Conservation (phyloP, 1,140 invertebrate species). For the Pogonomyrmex barbatus region DNA sequence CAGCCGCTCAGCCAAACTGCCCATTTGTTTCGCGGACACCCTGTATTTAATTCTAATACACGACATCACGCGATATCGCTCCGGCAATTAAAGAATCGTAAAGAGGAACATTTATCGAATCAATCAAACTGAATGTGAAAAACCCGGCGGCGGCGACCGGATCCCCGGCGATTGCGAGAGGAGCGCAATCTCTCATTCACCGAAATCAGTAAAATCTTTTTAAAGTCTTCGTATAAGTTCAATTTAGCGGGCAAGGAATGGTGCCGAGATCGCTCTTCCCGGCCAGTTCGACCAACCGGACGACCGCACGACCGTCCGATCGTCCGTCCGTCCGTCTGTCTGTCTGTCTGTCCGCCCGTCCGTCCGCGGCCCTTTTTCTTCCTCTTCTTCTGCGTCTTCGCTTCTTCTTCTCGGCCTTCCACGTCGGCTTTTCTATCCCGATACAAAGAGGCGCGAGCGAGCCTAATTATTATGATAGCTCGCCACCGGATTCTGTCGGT, state of each 20-base stretch:
- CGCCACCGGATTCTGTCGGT: slow-evolving; percentile 86
- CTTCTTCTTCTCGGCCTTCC: slow-evolving; percentile 73
- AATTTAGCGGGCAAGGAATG: slow-evolving; percentile 77
- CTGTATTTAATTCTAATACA: slow-evolving; percentile 51
- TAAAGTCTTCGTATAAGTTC: slow-evolving; percentile 81
- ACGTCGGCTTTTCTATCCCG: slow-evolving; percentile 84
- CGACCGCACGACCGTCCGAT: neutral
- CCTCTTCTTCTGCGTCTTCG: slow-evolving; percentile 71
- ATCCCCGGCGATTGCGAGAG: slow-evolving; percentile 74
- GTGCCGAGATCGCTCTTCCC: slow-evolving; percentile 23
- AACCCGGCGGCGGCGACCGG: neutral
- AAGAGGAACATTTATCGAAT: slow-evolving; percentile 42
- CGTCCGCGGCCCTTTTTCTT: slow-evolving; percentile 72
- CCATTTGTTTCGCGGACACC: slow-evolving; percentile 34
- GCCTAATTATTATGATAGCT: slow-evolving; percentile 87
- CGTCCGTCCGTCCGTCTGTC: slow-evolving; percentile 45
- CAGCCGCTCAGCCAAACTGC: slow-evolving; percentile 5
- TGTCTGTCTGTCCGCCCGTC: slow-evolving; percentile 38
- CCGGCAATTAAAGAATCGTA: slow-evolving; percentile 35
- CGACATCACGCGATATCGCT: slow-evolving; percentile 30
- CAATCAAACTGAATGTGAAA: slow-evolving; percentile 26
- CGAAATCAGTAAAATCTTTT: slow-evolving; percentile 83
- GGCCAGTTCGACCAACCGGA: slow-evolving; percentile 47
- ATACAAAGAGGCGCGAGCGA: slow-evolving; percentile 86
- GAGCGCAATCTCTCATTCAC: slow-evolving; percentile 72